Evolutionary conservation across 2,888 invertebrate genomes (phyloP), one percentile per base, ranked within the genome.

Genomic region (Philereme transversata): DNA sequence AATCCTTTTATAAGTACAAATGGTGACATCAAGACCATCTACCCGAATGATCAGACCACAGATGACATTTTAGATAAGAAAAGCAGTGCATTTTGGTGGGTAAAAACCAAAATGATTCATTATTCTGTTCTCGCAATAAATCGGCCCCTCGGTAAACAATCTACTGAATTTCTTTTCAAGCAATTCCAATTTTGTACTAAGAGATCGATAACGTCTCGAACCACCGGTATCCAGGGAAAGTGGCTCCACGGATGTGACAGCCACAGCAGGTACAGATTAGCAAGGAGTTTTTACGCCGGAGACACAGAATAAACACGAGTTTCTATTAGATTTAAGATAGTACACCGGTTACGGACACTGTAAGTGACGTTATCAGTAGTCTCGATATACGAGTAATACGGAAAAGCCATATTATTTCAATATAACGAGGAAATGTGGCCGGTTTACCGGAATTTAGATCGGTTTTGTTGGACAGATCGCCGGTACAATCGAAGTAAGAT

Each of bases 351-450:
- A 61, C 62, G 61, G 57, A 67, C 61, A 54, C 56, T 48, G 60
- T 67, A 66, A 66, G 64, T 66, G 70, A 68, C 70, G 63, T 65
- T 70, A 70, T 70, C 70, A 63, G 53, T 41, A 9, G 55, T 51
- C 53, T 53, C 64, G 60, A 66, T 68, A 65, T 68, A 70, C 65
- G 63, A 58, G 63, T 67, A 64, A 60, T 66, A 63, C 67, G 67
- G 69, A 60, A 70, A 68, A 68, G 64, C 65, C 64, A 62, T 66
- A 70, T 69, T 64, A 69, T 69, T 68, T 66, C 63, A 63, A 62
- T 63, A 51, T 67, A 67, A 69, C 65, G 62, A 65, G 69, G 68
- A 66, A 70, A 70, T 65, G 64, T 61, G 57, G 49, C 53, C 65
- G 52, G 62, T 61, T 63, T 57, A 59, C 57, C 46, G 55, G 62